A percentile compares a stretch with the other conserved stretches of the same genome.
Conservation (phyloP, 2,113 vertebrate genomes). For the Apistogramma diplotaenia region DNA sequence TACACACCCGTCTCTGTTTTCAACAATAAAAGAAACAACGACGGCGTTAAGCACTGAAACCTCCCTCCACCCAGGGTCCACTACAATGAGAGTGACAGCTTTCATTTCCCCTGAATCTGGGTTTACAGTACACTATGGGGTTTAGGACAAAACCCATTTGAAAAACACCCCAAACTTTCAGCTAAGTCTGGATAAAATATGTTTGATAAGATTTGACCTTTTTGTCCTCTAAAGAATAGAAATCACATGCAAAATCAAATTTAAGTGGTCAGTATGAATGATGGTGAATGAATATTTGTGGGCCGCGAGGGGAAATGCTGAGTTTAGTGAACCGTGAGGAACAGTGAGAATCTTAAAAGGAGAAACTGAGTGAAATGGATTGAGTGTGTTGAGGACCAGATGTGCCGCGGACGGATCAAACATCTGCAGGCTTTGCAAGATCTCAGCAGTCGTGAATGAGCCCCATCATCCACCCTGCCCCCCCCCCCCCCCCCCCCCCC, state of each 20-base stretch:
- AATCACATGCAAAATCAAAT: constrained; percentile 12
- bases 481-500: no score
- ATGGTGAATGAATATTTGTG: constrained; percentile 56
- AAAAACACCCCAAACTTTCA: background rate
- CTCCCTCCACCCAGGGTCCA: constrained; percentile 45
- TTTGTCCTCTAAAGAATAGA: no score
- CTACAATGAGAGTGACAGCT: constrained; percentile 48
- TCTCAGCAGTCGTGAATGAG: constrained; percentile 55
- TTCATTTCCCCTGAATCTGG: constrained; percentile 31
- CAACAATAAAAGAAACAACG: constrained; percentile 69
- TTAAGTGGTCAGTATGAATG: constrained; percentile 20
- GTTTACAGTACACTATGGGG: background rate
- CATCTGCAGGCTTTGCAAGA: constrained; percentile 64
- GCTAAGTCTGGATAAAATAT: background rate
- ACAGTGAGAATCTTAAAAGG: constrained; percentile 69
- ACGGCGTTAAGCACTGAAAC: constrained; percentile 52
- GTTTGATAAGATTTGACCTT: no score
- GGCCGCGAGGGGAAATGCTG: constrained; percentile 38
- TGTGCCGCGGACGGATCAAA: constrained; percentile 67
- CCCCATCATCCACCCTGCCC: constrained; percentile 25
- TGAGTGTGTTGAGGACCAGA: constrained; percentile 69
- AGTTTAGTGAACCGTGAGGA: constrained; percentile 70
- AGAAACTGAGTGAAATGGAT: constrained; percentile 66
- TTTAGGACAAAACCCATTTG: background rate
- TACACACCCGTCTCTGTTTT: constrained; percentile 52